Conservation (phyloP, 2,113 vertebrate genomes). For the Etheostoma cragini region DNA sequence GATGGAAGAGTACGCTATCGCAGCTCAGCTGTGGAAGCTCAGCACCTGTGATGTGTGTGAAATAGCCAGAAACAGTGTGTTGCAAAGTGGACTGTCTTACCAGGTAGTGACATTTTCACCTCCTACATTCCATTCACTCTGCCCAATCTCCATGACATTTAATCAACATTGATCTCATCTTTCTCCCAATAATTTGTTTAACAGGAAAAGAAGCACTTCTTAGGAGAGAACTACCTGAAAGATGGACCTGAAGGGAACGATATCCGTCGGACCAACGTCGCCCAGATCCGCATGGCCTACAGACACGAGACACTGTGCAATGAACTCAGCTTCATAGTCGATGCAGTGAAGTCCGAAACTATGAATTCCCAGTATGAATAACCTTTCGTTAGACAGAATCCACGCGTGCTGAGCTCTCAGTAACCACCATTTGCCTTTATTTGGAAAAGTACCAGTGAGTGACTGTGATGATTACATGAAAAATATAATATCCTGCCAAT, state of each 20-base stretch:
- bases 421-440: conserved; percentile 17
- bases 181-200: conserved; percentile 24
- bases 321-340: conserved; percentile 93
- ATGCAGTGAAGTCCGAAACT: conserved; percentile 89
- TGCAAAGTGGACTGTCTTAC: conserved; percentile 92
- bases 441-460: conserved; percentile 8
- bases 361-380: conserved; percentile 64
- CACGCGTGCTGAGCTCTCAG: conserved; percentile 34
- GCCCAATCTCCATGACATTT: background rate
- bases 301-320: conserved; percentile 93
- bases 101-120: conserved; percentile 78
- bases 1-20: conserved; percentile 97
- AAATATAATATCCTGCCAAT: background rate
- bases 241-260: conserved; percentile 94
- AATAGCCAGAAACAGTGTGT: conserved; percentile 93
- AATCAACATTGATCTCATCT: background rate
- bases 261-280: conserved; percentile 93
- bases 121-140: background rate
- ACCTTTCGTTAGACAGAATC: conserved; percentile 2
- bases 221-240: conserved; percentile 90
- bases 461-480: conserved; percentile 1
- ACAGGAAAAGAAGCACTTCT: conserved; percentile 92
- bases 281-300: conserved; percentile 96
- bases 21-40: conserved; percentile 97
- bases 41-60: conserved; percentile 96